phyloP scores from a whole-genome alignment of 92 coral and sea anemone genomes.

The Scolanthus callimorphus region DNA sequence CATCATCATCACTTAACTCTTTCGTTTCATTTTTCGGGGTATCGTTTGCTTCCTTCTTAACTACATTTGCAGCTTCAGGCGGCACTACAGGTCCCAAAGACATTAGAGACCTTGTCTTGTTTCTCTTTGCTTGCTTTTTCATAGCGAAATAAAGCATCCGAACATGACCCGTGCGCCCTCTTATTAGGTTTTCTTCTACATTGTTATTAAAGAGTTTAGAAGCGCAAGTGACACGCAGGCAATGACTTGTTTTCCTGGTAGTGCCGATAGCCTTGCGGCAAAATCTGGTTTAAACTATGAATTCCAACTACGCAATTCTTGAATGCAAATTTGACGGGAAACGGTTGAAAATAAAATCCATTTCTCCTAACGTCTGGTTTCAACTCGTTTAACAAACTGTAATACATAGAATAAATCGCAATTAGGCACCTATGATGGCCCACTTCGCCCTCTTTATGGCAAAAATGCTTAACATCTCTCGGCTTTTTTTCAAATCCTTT shows the following conservation, averaged over 20 bases:
- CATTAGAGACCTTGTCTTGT: slow-evolving; percentile 3
- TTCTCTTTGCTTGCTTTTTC: slow-evolving; percentile 29
- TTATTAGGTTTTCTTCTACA: slow-evolving; percentile 31
- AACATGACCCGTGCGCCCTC: slow-evolving; percentile 31
- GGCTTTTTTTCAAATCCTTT: too few species aligned
- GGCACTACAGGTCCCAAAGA: background rate
- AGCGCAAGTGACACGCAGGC: slow-evolving; percentile 37
- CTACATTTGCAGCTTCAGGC: too few species aligned
- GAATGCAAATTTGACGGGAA: slow-evolving; percentile 9
- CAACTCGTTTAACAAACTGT: background rate
- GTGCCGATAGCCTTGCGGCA: slow-evolving; percentile 25
- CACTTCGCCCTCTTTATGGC: slow-evolving; percentile 18
- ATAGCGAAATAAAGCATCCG: slow-evolving; percentile 27
- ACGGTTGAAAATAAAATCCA: slow-evolving; percentile 30
- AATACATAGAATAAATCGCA: slow-evolving; percentile 7
- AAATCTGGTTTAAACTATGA: slow-evolving; percentile 18
- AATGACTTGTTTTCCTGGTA: slow-evolving; percentile 19
- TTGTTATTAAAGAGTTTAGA: background rate
- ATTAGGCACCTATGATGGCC: slow-evolving; percentile 21
- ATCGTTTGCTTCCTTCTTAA: background rate
- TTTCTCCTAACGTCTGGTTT: slow-evolving; percentile 4
- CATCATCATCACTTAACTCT: background rate
- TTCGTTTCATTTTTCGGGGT: background rate
- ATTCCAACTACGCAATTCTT: slow-evolving; percentile 22
- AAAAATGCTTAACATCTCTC: slow-evolving; percentile 30